These are phyloP conservation scores for Nomada fucata DNA, from an alignment of 2,888 invertebrate species.

Conservation along the genomic window DNA sequence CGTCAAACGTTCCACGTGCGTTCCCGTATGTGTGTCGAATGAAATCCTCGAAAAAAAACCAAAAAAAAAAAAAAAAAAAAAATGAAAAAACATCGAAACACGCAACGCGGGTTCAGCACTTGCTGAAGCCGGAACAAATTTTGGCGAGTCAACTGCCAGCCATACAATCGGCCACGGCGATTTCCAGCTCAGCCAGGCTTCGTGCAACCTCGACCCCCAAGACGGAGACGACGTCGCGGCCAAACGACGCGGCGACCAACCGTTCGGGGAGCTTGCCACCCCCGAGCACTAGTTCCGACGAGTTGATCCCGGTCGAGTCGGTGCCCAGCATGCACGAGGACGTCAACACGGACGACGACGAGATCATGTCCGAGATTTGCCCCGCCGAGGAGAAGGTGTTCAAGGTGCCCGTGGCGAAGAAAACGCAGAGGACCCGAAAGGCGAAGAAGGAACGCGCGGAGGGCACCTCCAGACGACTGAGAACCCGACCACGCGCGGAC, in stretches of 20 bases:
- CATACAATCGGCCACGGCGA: slow-evolving; percentile 82
- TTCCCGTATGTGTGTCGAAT: slow-evolving; percentile 17
- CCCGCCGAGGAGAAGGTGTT: neutral
- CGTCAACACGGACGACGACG: slow-evolving; percentile 32
- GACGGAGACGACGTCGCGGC: slow-evolving; percentile 38
- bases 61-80: neutral
- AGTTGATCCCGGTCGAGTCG: slow-evolving; percentile 16
- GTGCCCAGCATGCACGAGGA: slow-evolving; percentile 31
- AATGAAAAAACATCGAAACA: slow-evolving; percentile 10
- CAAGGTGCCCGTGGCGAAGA: slow-evolving; percentile 50
- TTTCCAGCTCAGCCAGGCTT: slow-evolving; percentile 81
- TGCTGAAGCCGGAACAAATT: slow-evolving; percentile 43
- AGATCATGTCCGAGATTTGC: slow-evolving; percentile 36
- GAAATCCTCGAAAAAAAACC: neutral
- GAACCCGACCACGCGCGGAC: neutral
- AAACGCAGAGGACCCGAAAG: slow-evolving; percentile 46
- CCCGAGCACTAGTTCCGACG: slow-evolving; percentile 18
- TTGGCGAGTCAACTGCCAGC: slow-evolving; percentile 64
- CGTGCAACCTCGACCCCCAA: slow-evolving; percentile 57
- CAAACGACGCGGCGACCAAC: slow-evolving; percentile 29
- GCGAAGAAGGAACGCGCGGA: slow-evolving; percentile 31
- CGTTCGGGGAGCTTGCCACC: neutral
- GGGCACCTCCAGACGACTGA: slow-evolving; percentile 5
- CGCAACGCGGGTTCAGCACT: slow-evolving; percentile 47
- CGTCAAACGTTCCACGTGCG: slow-evolving; percentile 20